Evolutionary conservation across 2,888 invertebrate species (phyloP), one percentile per base, ranked within the genome.

Genomic region (Orchestes rusci): DNA sequence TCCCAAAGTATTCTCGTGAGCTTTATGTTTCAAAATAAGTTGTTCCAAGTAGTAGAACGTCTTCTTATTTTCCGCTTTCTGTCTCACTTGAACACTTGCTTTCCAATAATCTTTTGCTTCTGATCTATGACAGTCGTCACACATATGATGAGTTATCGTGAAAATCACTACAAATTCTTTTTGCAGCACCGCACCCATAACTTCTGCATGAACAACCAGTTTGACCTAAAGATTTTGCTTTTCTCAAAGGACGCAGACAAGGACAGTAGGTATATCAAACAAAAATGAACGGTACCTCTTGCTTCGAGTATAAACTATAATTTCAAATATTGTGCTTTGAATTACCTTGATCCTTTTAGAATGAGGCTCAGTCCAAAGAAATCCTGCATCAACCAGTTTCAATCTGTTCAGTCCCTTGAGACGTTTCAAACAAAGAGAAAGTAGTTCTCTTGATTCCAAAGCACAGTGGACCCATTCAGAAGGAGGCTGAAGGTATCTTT

Each of bases 31-130:
- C 54, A 99, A 70, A 61, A 99, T 91, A 51, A 97, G 69, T 66
- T 99, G 99, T 65, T 99, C 99, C 60, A 99, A 73, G 64, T 96
- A 99, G 66, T 85, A 97, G 61, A 99, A 88, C 0, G 97, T 97
- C 69, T 96, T 97, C 64, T 94, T 92, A 68, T 96, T 97, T 55
- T 86, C 85, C 0, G 89, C 80, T 45, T 84, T 79, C 61, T 91
- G 91, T 19, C 92, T 73, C 4, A 92, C 82, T 80, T 97, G 85
- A 41, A 90, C 87, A 66, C 90, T 59, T 29, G 96, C 92, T 59
- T 88, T 84, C 99, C 99, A 99, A 64, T 82, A 99, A 69, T 99
- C 88, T 66, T 99, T 94, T 0, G 97, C 97, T 69, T 99, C 97
- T 0, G 85, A 80, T 12, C 95, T 80, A 67, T 97, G 96, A 66